Evolutionary conservation across 30 jellyfish, hydroid and myxozoan species (phyloP).

Genomic region (Aurelia sp.): DNA sequence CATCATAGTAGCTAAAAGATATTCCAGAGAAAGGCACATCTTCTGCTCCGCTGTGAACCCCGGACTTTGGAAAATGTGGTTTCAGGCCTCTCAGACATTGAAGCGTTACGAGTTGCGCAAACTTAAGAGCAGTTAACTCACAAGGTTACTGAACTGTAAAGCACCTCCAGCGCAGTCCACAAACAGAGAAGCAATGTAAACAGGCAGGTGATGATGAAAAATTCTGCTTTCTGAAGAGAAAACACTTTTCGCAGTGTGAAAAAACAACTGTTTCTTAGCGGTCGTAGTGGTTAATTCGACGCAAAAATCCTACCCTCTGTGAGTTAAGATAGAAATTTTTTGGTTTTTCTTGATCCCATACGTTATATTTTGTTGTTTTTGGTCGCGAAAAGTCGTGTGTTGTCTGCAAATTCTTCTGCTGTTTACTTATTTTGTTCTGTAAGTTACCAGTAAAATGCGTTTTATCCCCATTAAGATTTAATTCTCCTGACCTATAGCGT

Average conservation of each 20-base stretch:
- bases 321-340: neutral
- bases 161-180: constrained; percentile 11
- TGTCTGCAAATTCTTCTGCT: neutral
- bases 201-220: constrained; percentile 47
- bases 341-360: neutral
- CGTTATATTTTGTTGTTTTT: constrained; percentile 23
- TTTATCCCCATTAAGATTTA: constrained; percentile 58
- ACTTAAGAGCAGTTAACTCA: too few species aligned
- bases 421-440: constrained; percentile 13
- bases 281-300: constrained; percentile 11
- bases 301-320: too few species aligned
- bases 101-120: too few species aligned
- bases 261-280: constrained; percentile 16
- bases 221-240: constrained; percentile 1
- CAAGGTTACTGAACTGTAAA: too few species aligned
- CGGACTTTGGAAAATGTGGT: too few species aligned
- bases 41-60: too few species aligned
- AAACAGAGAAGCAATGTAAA: constrained; percentile 38
- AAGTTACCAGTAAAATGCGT: constrained; percentile 64
- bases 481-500: constrained; percentile 64
- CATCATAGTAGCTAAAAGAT: too few species aligned
- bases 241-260: neutral
- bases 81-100: too few species aligned
- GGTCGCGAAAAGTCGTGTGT: constrained; percentile 26
- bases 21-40: too few species aligned